Evolutionary conservation across 2,888 invertebrate genomes (phyloP).

Genomic region (Xestia sexstrigata): DNA sequence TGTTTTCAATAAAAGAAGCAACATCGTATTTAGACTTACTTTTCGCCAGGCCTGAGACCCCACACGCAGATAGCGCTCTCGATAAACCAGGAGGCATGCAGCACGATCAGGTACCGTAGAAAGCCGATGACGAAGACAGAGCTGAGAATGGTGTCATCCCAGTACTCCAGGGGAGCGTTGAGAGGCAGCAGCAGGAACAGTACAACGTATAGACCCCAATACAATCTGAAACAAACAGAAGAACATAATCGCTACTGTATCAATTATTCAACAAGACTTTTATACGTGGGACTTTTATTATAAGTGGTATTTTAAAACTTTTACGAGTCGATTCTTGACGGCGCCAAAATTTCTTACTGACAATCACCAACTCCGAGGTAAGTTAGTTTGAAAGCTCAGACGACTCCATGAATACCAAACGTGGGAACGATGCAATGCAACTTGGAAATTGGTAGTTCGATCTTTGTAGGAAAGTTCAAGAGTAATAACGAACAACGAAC

Average conservation of each 20-base stretch:
- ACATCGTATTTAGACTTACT: constrained; percentile 87
- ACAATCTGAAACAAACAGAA: constrained; percentile 90
- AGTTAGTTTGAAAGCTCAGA: neutral
- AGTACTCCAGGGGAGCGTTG: constrained; percentile 95
- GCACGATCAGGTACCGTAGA: constrained; percentile 92
- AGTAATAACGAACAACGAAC: neutral
- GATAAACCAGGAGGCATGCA: constrained; percentile 93
- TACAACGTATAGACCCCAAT: constrained; percentile 92
- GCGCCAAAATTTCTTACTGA: neutral
- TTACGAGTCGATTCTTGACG: neutral
- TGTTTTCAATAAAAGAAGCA: too few relatives aligned
- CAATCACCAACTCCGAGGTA: neutral
- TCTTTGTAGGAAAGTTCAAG: neutral
- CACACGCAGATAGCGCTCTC: constrained; percentile 94
- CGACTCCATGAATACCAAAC: neutral
- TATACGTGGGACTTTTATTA: too few relatives aligned
- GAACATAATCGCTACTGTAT: neutral
- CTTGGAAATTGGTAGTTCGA: neutral
- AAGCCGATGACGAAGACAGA: constrained; percentile 93
- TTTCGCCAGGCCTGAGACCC: constrained; percentile 93
- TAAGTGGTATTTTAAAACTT: neutral
- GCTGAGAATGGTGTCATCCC: constrained; percentile 92
- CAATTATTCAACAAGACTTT: neutral
- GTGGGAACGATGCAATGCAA: neutral
- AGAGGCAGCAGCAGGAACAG: constrained; percentile 93